Evolutionary conservation across 2,888 invertebrate genomes (phyloP), one percentile per base, ranked within the genome.

Genomic region (Eupeodes latifasciatus): DNA sequence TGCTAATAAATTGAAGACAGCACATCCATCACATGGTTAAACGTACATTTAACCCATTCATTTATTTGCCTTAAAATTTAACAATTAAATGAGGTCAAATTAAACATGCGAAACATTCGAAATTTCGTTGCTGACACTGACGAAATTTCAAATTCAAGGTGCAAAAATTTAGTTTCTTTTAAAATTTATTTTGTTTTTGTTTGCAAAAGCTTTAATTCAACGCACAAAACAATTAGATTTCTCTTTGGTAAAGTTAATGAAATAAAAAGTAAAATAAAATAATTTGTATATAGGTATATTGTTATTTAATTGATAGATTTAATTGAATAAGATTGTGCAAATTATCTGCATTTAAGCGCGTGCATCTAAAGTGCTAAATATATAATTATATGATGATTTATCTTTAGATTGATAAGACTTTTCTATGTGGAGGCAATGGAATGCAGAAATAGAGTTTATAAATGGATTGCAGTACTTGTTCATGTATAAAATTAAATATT

Each of bases 61-160:
- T 67, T 0, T 67, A n/a, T 72, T 59, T 72, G 47, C 11, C 5
- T 71, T 72, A 55, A 14, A 44, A 16, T 59, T 72, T 72, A 59
- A 59, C 47, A 47, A 7, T 34, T 11, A 34, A 72, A 72, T 59
- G 59, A 72, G 72, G 72, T 27, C 72, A 59, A 59, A 59, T 11
- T 47, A 59, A 47, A 10, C 16, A 71, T 55, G 40, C 40, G 36
- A 71, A 19, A 55, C 71, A 55, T 55, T 40, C 16, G 36, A 71
- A 55, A 19, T 55, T 55, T 11, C 71, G 27, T 57, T 57, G 57
- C 14, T 59, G 72, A 59, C 27, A 47, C n/a, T 10, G 11, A 16
- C 4, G 19, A 59, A 59, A 34, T 49, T 59, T 49, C 40, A 4
- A 14, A 59, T 47, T 72, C 44, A 59, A 55, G 53, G 55, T 55